Evolutionary conservation across 2,797 vertebrate species (phyloP).

Genomic region (Schizopygopsis malacanthus): DNA sequence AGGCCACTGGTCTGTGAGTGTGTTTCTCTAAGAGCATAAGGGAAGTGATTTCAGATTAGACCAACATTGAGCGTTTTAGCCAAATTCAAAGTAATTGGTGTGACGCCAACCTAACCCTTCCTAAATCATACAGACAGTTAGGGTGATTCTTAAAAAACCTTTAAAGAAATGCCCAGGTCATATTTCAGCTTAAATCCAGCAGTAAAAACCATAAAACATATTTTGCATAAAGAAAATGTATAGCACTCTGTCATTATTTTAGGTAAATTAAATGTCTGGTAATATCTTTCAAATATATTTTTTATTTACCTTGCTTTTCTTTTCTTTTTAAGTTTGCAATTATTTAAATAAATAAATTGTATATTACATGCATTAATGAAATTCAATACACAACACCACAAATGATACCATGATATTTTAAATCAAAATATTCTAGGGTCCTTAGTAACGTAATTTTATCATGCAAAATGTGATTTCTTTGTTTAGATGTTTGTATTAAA

Average conservation of each 20-base stretch:
- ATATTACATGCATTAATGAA: too few relatives aligned
- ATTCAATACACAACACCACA: too few relatives aligned
- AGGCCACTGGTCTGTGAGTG: not conserved
- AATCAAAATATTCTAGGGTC: too few relatives aligned
- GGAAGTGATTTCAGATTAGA: not conserved
- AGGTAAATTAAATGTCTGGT: not conserved
- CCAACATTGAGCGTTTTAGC: not conserved
- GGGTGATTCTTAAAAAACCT: not conserved
- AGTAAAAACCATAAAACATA: not conserved
- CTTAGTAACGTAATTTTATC: too few relatives aligned
- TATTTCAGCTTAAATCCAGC: not conserved
- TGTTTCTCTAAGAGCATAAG: not conserved
- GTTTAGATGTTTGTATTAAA: too few relatives aligned
- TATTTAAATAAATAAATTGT: too few relatives aligned
- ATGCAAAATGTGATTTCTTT: not conserved
- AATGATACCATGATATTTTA: too few relatives aligned
- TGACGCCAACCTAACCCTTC: not conserved
- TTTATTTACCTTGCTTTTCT: not conserved
- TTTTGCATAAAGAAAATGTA: not conserved
- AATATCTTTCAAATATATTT: not conserved
- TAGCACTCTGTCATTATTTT: not conserved
- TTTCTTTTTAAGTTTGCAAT: too few relatives aligned
- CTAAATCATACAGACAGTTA: not conserved
- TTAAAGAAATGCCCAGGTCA: not conserved
- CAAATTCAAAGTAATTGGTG: slow-evolving; percentile 20